These are phyloP conservation scores for Enteromius paludinosus DNA, from an alignment of 2,797 vertebrate species.

Conservation along the genomic window DNA sequence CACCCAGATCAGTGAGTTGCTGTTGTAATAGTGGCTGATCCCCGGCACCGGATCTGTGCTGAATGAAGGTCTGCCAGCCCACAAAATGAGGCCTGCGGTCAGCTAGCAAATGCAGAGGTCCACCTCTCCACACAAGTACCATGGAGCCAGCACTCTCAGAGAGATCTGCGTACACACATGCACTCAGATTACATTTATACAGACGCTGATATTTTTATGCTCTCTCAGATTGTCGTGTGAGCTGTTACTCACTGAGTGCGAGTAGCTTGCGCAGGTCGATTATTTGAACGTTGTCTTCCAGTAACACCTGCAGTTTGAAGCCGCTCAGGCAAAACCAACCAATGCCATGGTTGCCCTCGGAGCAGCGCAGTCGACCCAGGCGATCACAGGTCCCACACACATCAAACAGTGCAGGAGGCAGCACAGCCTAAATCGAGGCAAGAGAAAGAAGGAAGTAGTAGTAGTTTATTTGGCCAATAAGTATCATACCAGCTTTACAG, in stretches of 20 bases:
- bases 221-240: not conserved
- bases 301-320: slow-evolving; percentile 68
- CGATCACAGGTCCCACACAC: slow-evolving; percentile 77
- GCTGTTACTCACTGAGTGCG: slow-evolving; percentile 77
- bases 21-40: slow-evolving; percentile 79
- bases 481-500: not conserved
- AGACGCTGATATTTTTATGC: not conserved
- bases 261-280: slow-evolving; percentile 81
- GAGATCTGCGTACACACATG: slow-evolving; percentile 57
- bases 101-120: slow-evolving; percentile 78
- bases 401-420: slow-evolving; percentile 70
- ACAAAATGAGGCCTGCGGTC: slow-evolving; percentile 80
- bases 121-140: slow-evolving; percentile 81
- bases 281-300: slow-evolving; percentile 68
- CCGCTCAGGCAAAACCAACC: slow-evolving; percentile 81
- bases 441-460: not conserved
- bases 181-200: not conserved
- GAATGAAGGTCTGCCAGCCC: slow-evolving; percentile 79
- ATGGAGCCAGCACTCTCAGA: slow-evolving; percentile 77
- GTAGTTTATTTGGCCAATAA: not conserved
- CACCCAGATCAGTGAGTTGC: slow-evolving; percentile 78
- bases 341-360: slow-evolving; percentile 73
- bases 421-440: slow-evolving; percentile 69
- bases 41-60: slow-evolving; percentile 74
- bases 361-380: slow-evolving; percentile 78